Evolutionary conservation across 2,113 vertebrate species (phyloP).

Genomic region (Hemiscyllium ocellatum): DNA sequence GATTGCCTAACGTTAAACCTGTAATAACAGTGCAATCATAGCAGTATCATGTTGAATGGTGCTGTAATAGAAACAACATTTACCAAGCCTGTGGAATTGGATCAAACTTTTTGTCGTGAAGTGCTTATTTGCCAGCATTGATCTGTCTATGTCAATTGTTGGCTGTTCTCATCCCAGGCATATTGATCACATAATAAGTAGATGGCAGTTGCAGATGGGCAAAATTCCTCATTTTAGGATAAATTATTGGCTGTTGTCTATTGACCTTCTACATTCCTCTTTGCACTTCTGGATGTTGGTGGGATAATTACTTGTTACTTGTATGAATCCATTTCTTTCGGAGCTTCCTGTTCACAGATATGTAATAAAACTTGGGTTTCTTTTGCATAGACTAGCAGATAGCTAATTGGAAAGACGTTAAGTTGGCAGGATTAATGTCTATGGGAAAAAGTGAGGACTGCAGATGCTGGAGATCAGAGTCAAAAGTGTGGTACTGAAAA

Average conservation of each 20-base stretch:
- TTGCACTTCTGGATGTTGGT: constrained; percentile 63
- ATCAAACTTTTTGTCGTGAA: constrained; percentile 95
- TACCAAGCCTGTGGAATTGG: constrained; percentile 82
- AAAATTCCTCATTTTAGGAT: constrained; percentile 92
- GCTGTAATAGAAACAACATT: constrained; percentile 81
- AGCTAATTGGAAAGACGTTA: not conserved
- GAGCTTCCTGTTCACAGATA: not conserved
- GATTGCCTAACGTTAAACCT: constrained; percentile 99
- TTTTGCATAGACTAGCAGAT: not conserved
- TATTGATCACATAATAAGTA: constrained; percentile 99
- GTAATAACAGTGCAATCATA: constrained; percentile 99
- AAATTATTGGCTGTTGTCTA: constrained; percentile 95
- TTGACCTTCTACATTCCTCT: constrained; percentile 79
- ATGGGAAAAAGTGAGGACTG: not conserved
- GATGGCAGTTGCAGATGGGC: constrained; percentile 86
- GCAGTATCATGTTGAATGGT: constrained; percentile 90
- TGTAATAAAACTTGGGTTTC: not conserved
- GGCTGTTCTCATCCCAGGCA: constrained; percentile 94
- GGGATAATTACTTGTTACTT: constrained; percentile 60
- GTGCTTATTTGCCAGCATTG: constrained; percentile 98
- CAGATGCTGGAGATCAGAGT: too few species aligned
- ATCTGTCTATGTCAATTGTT: constrained; percentile 97
- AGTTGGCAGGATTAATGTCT: not conserved
- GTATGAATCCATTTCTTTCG: not conserved
- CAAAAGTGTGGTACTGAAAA: too few species aligned